These are phyloP conservation scores for Alosa sapidissima DNA, from an alignment of 2,797 vertebrate species.

Conservation along the genomic window DNA sequence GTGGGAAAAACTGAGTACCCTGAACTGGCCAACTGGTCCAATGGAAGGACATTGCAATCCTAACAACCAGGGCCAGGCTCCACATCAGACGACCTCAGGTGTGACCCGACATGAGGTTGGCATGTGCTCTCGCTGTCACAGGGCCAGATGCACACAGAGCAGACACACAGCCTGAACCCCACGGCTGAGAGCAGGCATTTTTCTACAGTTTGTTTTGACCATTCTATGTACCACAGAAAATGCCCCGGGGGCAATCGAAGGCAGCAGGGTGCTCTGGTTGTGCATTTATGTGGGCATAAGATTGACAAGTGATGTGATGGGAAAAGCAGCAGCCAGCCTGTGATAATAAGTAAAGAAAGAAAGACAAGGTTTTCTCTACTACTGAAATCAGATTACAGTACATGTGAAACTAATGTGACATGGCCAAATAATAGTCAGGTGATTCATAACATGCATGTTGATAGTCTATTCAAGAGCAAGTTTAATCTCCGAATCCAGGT, in stretches of 20 bases:
- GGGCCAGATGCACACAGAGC: not conserved
- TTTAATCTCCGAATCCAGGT: not conserved
- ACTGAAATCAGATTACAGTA: not conserved
- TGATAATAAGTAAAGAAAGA: not conserved
- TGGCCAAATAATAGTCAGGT: not conserved
- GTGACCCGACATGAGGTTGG: not conserved
- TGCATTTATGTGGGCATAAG: constrained; percentile 5
- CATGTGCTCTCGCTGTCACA: not conserved
- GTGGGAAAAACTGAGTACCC: not conserved
- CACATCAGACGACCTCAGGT: not conserved
- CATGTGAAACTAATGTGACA: constrained; percentile 5
- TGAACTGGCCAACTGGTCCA: not conserved
- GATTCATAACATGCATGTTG: not conserved
- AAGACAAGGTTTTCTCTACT: not conserved
- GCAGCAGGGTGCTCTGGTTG: constrained; percentile 12
- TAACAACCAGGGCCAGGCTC: not conserved
- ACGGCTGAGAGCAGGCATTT: not conserved
- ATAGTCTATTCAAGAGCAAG: not conserved
- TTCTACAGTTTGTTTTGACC: not conserved
- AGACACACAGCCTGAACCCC: not conserved
- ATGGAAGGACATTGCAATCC: not conserved
- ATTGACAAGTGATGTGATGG: not conserved
- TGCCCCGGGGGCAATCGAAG: not conserved
- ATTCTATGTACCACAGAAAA: not conserved
- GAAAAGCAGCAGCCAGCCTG: not conserved